Evolutionary conservation across 2,113 vertebrate genomes (phyloP).

Genomic region (Laticauda laticaudata): DNA sequence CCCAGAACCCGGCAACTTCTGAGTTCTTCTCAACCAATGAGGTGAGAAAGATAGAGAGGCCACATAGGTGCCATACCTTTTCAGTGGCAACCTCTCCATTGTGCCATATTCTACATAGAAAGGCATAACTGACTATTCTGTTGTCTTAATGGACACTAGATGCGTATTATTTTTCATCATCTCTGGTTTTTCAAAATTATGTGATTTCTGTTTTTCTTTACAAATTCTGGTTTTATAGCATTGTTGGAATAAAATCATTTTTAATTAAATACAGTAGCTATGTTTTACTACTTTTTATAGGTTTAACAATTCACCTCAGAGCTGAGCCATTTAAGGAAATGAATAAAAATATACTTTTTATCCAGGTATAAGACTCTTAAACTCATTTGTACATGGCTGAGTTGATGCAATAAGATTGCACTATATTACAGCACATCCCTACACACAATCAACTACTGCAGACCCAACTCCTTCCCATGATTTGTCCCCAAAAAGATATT

Average conservation of each 20-base stretch:
- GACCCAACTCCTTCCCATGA: not conserved
- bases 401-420: too few relatives aligned
- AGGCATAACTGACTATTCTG: not conserved
- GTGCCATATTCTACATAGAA: not conserved
- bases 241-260: not conserved
- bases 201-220: not conserved
- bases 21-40: not conserved
- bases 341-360: not conserved
- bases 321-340: not conserved
- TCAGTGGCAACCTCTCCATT: not conserved
- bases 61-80: not conserved
- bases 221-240: not conserved
- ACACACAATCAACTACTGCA: not conserved
- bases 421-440: not conserved
- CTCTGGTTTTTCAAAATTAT: not conserved
- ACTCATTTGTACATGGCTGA: not conserved
- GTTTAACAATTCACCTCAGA: not conserved
- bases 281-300: not conserved
- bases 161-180: not conserved
- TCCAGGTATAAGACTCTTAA: not conserved
- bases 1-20: not conserved
- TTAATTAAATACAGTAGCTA: not conserved
- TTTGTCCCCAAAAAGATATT: not conserved
- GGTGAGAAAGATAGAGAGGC: not conserved
- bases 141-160: not conserved